Conservation (phyloP, 2,797 vertebrate genomes). For the Hybognathus amarus region DNA sequence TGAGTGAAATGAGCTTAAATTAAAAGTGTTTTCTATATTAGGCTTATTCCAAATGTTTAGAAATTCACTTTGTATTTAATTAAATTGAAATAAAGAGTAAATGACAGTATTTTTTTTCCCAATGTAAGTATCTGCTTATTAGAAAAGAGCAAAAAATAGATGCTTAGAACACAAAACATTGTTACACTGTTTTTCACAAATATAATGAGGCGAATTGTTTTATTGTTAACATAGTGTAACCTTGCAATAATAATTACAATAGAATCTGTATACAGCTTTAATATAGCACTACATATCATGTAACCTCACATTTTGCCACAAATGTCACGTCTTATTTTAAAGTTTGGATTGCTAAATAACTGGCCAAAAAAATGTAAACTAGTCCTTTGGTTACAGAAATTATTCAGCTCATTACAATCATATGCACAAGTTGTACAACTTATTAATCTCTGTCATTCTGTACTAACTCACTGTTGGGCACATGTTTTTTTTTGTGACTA, state of each 20-base stretch:
- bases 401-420: conserved; percentile 1
- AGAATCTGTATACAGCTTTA: not conserved
- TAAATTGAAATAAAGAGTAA: too few relatives aligned
- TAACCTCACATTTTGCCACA: not conserved
- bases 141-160: not conserved
- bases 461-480: conserved; percentile 1
- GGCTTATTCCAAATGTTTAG: not conserved
- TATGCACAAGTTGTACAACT: not conserved
- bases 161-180: too few relatives aligned
- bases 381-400: not conserved
- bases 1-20: not conserved
- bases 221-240: not conserved
- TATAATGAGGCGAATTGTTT: not conserved
- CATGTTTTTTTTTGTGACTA: not conserved
- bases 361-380: not conserved
- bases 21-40: not conserved
- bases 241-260: not conserved
- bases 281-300: not conserved
- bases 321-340: not conserved
- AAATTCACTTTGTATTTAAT: not conserved
- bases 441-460: not conserved
- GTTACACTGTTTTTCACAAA: not conserved
- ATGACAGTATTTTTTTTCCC: too few relatives aligned
- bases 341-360: not conserved
- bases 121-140: not conserved